Percentiles rank a stretch among this genome's conserved stretches.
phyloP scores from a whole-genome alignment of 2,113 vertebrate species.

The Eudorcas thomsonii region DNA sequence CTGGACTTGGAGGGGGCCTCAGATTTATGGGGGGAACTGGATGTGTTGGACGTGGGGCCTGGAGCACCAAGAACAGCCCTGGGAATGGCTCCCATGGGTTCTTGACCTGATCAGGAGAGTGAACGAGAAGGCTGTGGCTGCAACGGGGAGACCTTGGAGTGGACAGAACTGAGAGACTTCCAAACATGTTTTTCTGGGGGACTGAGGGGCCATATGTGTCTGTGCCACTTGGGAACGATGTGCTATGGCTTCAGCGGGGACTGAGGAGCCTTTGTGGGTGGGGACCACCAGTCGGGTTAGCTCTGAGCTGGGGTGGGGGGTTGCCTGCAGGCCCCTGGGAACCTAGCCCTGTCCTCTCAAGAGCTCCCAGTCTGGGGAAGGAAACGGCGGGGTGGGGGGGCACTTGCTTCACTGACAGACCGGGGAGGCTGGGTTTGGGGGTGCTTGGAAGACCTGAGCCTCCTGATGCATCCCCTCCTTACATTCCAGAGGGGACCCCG shows the following conservation, averaged over 20 bases:
- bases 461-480: neutral
- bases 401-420: neutral
- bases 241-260: neutral
- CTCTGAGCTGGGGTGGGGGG: no score
- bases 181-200: neutral
- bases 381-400: no score
- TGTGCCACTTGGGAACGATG: neutral
- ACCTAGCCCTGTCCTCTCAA: neutral
- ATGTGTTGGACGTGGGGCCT: neutral
- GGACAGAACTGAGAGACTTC: neutral
- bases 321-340: neutral
- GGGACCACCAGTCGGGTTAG: neutral
- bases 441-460: neutral
- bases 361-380: neutral
- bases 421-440: neutral
- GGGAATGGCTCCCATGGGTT: neutral
- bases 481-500: constrained; percentile 89
- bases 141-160: accelerated
- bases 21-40: no score
- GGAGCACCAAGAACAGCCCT: neutral
- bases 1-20: neutral
- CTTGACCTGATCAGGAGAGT: neutral
- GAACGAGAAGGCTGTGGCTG: neutral
- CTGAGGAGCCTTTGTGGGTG: neutral
- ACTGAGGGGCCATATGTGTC: neutral